Evolutionary conservation across 2,888 invertebrate species (phyloP).

Genomic region (Brenthis ino): DNA sequence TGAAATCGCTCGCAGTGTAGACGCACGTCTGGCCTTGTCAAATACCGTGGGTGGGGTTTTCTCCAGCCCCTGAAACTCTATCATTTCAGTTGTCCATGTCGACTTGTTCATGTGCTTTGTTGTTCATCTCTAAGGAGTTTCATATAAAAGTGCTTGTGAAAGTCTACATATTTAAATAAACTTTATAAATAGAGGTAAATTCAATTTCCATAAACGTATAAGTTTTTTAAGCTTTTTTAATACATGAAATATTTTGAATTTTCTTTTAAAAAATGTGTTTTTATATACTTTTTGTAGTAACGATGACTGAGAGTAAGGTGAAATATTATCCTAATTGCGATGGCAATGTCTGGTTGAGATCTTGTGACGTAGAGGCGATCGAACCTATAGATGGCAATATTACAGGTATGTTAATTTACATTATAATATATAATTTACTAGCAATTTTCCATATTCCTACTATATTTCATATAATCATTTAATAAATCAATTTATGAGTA

Average conservation of each 20-base stretch:
- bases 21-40: conserved; percentile 11
- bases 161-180: too few species aligned
- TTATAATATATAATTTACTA: background rate
- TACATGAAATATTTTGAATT: too few species aligned
- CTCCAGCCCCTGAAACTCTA: conserved; percentile 26
- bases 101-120: conserved; percentile 20
- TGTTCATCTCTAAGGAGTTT: background rate
- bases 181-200: too few species aligned
- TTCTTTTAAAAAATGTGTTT: too few species aligned
- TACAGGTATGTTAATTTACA: conserved; percentile 73
- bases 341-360: conserved; percentile 89
- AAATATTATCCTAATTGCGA: conserved; percentile 86
- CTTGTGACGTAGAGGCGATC: conserved; percentile 88
- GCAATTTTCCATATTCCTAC: too few species aligned
- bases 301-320: conserved; percentile 53
- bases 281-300: conserved; percentile 4
- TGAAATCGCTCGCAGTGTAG: conserved; percentile 13
- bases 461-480: too few species aligned
- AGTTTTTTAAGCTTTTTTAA: too few species aligned
- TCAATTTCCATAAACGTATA: too few species aligned
- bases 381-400: conserved; percentile 86
- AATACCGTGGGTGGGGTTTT: conserved; percentile 33
- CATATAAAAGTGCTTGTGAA: background rate
- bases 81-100: conserved; percentile 32
- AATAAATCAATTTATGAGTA: too few species aligned